These are phyloP conservation scores for Phoronis australis DNA, from an alignment of 2,888 invertebrate genomes.

Conservation along the genomic window DNA sequence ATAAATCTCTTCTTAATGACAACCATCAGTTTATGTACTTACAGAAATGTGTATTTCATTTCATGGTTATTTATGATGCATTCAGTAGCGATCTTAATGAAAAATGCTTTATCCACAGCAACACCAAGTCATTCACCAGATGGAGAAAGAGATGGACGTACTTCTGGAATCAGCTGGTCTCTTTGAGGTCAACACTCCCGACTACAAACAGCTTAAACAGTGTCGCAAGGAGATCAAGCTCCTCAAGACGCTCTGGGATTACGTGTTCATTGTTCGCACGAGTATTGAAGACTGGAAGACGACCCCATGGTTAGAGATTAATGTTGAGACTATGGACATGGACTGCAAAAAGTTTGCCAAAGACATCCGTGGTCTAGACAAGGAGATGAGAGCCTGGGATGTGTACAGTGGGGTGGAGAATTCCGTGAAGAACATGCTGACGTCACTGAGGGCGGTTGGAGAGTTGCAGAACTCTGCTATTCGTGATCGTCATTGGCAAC, in stretches of 20 bases:
- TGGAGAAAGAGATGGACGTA: constrained; percentile 80
- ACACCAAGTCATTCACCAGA: constrained; percentile 68
- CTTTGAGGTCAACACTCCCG: constrained; percentile 91
- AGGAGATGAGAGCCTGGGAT: constrained; percentile 94
- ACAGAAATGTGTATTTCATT: neutral
- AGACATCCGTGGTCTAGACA: constrained; percentile 66
- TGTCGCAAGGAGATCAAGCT: constrained; percentile 79
- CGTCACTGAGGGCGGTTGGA: constrained; percentile 87
- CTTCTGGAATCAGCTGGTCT: constrained; percentile 85
- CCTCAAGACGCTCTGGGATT: constrained; percentile 90
- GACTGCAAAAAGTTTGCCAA: constrained; percentile 97
- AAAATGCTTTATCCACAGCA: too few species aligned
- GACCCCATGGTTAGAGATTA: constrained; percentile 93
- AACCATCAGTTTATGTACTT: neutral
- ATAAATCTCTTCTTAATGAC: too few species aligned
- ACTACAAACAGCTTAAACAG: constrained; percentile 86
- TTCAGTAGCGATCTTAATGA: too few species aligned
- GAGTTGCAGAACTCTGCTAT: constrained; percentile 95
- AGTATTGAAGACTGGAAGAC: constrained; percentile 96
- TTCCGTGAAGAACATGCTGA: constrained; percentile 92
- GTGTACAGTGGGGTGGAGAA: constrained; percentile 82
- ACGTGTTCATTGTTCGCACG: constrained; percentile 80
- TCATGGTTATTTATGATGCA: neutral
- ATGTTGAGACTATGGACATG: constrained; percentile 97
- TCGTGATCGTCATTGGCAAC: constrained; percentile 93